Evolutionary conservation across 1,140 invertebrate species (phyloP), one percentile per base, ranked within the genome.

Genomic region (Bombus pyrosoma): DNA sequence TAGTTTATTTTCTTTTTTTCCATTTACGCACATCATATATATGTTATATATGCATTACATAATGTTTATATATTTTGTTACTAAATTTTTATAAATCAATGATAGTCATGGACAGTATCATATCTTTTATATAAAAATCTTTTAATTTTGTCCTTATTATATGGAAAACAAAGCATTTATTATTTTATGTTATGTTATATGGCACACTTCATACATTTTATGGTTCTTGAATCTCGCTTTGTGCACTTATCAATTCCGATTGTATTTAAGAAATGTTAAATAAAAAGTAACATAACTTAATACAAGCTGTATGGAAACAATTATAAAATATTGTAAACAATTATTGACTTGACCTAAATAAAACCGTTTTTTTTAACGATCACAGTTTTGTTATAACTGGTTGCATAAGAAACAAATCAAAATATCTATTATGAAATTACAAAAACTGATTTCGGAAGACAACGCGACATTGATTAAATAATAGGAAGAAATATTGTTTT

Each of bases 161-260:
- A 37, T 72, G 66, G 32, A 85, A 71, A 79, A 71, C 53, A 72
- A 71, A 80, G 32, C 18, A 72, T 79, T 68, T 68, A 28, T 34
- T 75, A 76, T 68, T 78, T 78, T 62, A 72, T 41, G 6, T 64
- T 73, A 84, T 84, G 13, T 73, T 85, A 81, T 74, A 85, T 85
- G 77, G 83, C 83, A 85, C 83, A 74, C 71, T 53, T 62, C 57
- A 80, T 75, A 85, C 22, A 57, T 68, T 81, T 73, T 74, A 74
- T 74, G 68, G 64, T 80, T 57, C 53, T 80, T 62, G 22, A 25
- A 74, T 43, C 39, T 74, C 41, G 13, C 43, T 85, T 85, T 81
- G 77, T 85, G 83, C 83, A 85, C 53, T 81, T 37, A 43, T 85
- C 83, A 85, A 85, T 85, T 85, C 77, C 83, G 37, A 66, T 66